These are phyloP conservation scores for Agrochola circellaris DNA, from an alignment of 2,888 invertebrate species.

Conservation along the genomic window DNA sequence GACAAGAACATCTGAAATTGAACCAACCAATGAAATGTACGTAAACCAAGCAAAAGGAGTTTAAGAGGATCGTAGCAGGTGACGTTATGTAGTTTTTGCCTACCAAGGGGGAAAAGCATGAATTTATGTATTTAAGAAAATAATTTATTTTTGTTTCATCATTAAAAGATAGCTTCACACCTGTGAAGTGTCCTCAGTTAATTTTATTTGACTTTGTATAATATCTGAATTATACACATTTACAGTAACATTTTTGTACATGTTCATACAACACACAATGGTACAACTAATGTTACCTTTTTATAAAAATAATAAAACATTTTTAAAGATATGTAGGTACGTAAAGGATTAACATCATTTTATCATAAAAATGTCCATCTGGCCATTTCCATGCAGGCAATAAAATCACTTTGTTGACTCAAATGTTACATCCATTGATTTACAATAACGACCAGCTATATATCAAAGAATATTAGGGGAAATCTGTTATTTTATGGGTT, in stretches of 20 bases:
- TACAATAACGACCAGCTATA: slow-evolving; percentile 56
- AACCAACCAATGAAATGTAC: background rate
- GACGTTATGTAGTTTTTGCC: background rate
- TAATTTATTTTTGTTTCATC: too few species aligned
- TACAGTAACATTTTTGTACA: too few species aligned
- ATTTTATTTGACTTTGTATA: background rate
- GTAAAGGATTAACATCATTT: slow-evolving; percentile 14
- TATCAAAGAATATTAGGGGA: slow-evolving; percentile 52
- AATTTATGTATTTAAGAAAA: background rate
- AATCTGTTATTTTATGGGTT: slow-evolving; percentile 56
- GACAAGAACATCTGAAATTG: background rate
- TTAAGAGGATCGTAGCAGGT: too few species aligned
- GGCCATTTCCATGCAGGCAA: slow-evolving; percentile 39
- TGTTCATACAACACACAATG: too few species aligned
- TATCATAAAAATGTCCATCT: slow-evolving; percentile 41
- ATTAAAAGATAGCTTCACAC: too few species aligned
- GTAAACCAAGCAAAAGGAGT: too few species aligned
- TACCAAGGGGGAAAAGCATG: background rate
- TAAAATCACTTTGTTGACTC: slow-evolving; percentile 58
- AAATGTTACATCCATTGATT: slow-evolving; percentile 62
- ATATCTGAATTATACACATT: background rate
- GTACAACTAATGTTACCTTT: too few species aligned
- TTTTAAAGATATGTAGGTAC: background rate
- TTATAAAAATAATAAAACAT: background rate
- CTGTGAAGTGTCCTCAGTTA: background rate